A percentile compares a stretch with the other conserved stretches of the same genome.
phyloP scores from a whole-genome alignment of 2,888 invertebrate genomes.

The Cancer borealis region DNA sequence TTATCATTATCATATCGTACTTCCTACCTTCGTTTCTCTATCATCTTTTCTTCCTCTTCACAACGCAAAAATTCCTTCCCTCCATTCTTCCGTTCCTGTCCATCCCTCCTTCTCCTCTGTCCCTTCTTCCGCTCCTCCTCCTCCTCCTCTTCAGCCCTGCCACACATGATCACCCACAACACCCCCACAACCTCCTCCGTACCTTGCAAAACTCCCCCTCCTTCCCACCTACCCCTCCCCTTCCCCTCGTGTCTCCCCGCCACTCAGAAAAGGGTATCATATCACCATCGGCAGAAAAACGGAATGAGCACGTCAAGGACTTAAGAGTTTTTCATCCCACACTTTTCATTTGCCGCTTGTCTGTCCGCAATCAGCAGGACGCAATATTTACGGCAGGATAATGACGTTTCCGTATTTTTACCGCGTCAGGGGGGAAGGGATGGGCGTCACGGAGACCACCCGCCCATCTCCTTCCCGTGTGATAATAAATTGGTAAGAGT shows the following conservation, averaged over 20 bases:
- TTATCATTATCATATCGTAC: background rate
- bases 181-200: background rate
- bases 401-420: slow-evolving; percentile 49
- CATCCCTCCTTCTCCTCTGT: too few species aligned
- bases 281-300: slow-evolving; percentile 39
- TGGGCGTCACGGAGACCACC: background rate
- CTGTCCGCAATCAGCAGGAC: slow-evolving; percentile 31
- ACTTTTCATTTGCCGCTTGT: background rate
- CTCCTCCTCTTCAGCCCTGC: background rate
- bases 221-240: background rate
- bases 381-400: slow-evolving; percentile 46
- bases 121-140: background rate
- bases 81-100: background rate
- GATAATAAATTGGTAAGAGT: background rate
- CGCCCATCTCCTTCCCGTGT: background rate
- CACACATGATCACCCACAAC: slow-evolving; percentile 10
- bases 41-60: background rate
- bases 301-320: slow-evolving; percentile 39
- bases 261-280: slow-evolving; percentile 30
- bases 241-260: too few species aligned
- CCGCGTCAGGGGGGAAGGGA: slow-evolving; percentile 23
- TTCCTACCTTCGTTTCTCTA: background rate
- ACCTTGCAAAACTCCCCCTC: background rate
- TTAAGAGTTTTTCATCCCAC: background rate
- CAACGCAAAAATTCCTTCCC: background rate